Percentiles rank a stretch among this genome's conserved stretches.
These are phyloP conservation scores for Heliconius charithonia DNA, from an alignment of 2,888 invertebrate species.

Conservation along the genomic window DNA sequence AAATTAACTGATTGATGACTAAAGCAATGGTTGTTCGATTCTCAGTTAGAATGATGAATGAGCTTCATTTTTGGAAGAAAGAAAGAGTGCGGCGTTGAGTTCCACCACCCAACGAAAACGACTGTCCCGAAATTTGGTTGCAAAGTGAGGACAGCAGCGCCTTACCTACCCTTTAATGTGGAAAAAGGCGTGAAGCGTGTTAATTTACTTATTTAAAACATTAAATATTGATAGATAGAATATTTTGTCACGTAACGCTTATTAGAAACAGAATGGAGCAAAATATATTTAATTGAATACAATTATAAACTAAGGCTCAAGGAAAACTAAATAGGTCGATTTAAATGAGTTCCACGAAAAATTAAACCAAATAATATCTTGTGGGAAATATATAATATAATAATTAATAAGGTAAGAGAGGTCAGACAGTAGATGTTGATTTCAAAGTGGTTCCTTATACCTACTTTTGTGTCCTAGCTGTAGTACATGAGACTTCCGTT, in stretches of 20 bases:
- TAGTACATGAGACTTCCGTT: no score
- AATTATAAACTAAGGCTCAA: neutral
- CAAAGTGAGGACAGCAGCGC: neutral
- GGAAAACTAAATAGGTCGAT: neutral
- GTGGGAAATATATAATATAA: no score
- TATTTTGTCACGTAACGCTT: neutral
- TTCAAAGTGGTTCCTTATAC: no score
- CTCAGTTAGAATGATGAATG: neutral
- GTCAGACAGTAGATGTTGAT: no score
- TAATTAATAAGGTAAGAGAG: no score
- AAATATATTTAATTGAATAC: neutral
- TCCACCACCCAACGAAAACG: neutral
- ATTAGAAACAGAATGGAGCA: neutral
- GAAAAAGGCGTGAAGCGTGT: no score
- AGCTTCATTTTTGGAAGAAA: neutral
- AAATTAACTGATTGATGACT: no score
- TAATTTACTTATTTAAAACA: neutral
- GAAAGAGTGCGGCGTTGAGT: neutral
- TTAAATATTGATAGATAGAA: neutral
- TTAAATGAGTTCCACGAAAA: neutral
- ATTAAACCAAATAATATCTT: neutral
- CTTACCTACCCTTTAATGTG: no score
- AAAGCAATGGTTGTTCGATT: neutral
- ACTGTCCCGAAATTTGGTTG: neutral
- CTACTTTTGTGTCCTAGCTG: no score